A percentile compares a stretch with the other conserved stretches of the same genome.
Evolutionary conservation across 2,888 invertebrate genomes (phyloP).

Genomic region (Metalampra italica): DNA sequence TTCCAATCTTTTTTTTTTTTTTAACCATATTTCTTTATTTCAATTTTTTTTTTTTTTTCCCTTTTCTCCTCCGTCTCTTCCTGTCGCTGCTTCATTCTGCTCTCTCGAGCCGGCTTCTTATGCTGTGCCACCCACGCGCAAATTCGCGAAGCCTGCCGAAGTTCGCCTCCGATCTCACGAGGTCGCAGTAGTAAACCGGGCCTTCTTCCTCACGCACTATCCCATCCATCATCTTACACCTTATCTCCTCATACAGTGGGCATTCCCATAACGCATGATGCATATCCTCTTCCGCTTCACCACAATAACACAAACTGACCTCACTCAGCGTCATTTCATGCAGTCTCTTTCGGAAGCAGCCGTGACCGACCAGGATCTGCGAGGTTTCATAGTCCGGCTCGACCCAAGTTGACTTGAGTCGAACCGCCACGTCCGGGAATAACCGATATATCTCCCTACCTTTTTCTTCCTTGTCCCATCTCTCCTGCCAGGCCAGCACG

Average conservation of each 20-base stretch:
- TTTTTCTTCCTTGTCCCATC: slow-evolving; percentile 3
- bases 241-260: neutral
- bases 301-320: slow-evolving; percentile 10
- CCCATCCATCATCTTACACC: neutral
- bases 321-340: slow-evolving; percentile 10
- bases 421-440: neutral
- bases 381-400: slow-evolving; percentile 16
- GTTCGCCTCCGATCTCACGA: no score
- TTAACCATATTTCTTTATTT: no score
- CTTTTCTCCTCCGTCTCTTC: no score
- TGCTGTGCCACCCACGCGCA: no score
- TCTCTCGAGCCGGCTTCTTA: no score
- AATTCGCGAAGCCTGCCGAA: no score
- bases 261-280: slow-evolving; percentile 7
- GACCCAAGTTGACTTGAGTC: slow-evolving; percentile 12
- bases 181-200: no score
- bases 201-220: no score
- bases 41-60: no score
- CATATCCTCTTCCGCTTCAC: slow-evolving; percentile 1
- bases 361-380: slow-evolving; percentile 19
- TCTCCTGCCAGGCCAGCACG: no score
- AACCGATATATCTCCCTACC: neutral
- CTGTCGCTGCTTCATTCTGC: no score
- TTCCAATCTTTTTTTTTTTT: no score
- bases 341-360: slow-evolving; percentile 10